Conservation (phyloP, 2,797 vertebrate genomes). For the Falco novaeseelandiae region DNA sequence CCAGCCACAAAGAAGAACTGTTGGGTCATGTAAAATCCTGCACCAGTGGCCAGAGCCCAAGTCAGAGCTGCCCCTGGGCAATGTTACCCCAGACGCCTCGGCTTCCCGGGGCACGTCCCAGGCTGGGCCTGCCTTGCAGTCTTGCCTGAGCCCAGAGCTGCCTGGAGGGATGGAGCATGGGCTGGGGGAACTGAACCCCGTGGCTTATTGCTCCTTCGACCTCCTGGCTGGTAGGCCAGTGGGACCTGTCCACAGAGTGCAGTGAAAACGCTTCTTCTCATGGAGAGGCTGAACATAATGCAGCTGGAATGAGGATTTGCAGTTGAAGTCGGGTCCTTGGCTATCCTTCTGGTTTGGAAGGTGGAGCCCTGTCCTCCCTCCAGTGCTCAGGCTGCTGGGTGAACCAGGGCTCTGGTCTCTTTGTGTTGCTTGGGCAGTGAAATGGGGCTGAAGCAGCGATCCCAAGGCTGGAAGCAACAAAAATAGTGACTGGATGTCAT, state of each 20-base stretch:
- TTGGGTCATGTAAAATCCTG: conserved; percentile 21
- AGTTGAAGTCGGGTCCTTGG: rapidly evolving
- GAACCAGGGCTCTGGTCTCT: background rate
- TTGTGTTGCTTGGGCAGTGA: rapidly evolving
- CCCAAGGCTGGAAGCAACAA: background rate
- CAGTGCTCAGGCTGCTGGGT: background rate
- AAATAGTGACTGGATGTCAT: rapidly evolving
- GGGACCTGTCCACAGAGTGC: rapidly evolving
- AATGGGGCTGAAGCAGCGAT: background rate
- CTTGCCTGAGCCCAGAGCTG: background rate
- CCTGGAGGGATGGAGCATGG: rapidly evolving
- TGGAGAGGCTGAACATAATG: background rate
- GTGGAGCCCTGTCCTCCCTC: background rate
- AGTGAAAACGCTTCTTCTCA: background rate
- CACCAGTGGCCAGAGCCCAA: background rate
- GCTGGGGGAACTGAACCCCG: background rate
- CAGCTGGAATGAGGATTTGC: background rate
- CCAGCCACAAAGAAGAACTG: background rate
- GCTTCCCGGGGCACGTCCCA: background rate
- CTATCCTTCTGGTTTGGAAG: background rate
- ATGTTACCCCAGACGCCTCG: rapidly evolving
- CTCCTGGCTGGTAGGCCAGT: rapidly evolving
- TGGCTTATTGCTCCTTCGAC: background rate
- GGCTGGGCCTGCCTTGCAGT: background rate
- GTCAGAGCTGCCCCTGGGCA: background rate